Percentiles rank a stretch among this genome's conserved stretches.
Conservation (phyloP, 2,113 vertebrate species). For the Corythaeola cristata region DNA sequence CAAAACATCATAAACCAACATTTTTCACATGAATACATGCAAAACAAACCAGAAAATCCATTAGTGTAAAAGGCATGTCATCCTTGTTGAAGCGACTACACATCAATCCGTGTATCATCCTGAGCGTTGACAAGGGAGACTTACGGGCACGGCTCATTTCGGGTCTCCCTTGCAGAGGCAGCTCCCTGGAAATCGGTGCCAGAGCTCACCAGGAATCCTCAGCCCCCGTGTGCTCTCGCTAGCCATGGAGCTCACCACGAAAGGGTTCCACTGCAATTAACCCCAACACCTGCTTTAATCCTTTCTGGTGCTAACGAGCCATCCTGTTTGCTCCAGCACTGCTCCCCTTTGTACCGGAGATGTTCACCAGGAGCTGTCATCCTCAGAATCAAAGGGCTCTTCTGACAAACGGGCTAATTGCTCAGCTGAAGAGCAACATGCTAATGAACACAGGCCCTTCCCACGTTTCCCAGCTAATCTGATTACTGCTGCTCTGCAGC, state of each 20-base stretch:
- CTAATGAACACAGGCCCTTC: neutral
- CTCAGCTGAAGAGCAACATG: neutral
- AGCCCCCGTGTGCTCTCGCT: accelerated
- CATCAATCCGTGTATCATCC: neutral
- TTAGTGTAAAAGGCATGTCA: neutral
- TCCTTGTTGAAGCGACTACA: neutral
- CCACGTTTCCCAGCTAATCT: neutral
- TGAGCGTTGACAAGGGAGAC: too few species aligned
- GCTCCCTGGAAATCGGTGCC: neutral
- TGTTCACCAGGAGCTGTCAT: neutral
- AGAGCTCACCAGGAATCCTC: neutral
- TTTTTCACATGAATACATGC: neutral
- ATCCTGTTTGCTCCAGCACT: neutral
- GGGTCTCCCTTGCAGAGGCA: neutral
- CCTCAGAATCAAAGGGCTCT: neutral
- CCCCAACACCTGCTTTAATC: neutral
- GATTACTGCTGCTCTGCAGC: neutral
- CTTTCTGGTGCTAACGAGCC: neutral
- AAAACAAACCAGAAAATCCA: neutral
- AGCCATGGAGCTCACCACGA: neutral
- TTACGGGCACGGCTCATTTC: neutral
- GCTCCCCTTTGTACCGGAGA: neutral
- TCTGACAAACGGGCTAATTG: neutral
- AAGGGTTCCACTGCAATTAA: neutral
- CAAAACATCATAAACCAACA: neutral